Evolutionary conservation across 2,888 invertebrate genomes (phyloP).

Genomic region (Cryptus viduatorius): DNA sequence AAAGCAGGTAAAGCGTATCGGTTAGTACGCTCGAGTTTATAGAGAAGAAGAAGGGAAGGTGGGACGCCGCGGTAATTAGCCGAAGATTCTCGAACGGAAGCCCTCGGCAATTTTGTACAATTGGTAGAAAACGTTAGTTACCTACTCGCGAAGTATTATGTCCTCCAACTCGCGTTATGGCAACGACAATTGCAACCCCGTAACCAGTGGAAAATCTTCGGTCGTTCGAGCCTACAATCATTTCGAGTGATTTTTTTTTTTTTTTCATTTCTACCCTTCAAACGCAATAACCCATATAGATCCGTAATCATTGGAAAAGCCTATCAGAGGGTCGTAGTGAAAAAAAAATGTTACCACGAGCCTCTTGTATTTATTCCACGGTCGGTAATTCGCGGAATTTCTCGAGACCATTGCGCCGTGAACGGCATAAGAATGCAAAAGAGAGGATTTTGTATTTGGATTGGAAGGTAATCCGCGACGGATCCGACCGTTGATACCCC

Average conservation of each 20-base stretch:
- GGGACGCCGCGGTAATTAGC: conserved; percentile 72
- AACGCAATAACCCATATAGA: neutral
- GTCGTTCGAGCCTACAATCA: neutral
- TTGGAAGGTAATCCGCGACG: conserved; percentile 12
- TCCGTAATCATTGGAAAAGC: neutral
- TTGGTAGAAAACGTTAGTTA: conserved; percentile 70
- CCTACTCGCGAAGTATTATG: conserved; percentile 40
- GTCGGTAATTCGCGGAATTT: conserved; percentile 6
- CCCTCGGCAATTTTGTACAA: conserved; percentile 73
- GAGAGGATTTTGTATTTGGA: neutral
- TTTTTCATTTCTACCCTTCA: neutral
- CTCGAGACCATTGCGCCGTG: neutral
- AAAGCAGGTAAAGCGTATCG: conserved; percentile 28
- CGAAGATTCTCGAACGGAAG: conserved; percentile 73
- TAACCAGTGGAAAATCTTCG: conserved; percentile 8
- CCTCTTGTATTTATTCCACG: neutral
- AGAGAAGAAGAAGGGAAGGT: neutral
- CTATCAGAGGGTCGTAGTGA: neutral
- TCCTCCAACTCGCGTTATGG: conserved; percentile 68
- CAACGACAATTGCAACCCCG: conserved; percentile 53
- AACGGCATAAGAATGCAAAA: conserved; percentile 3
- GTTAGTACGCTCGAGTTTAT: conserved; percentile 1
- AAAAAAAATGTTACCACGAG: neutral
- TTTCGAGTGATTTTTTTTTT: neutral
- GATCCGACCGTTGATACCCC: conserved; percentile 19